A percentile compares a stretch with the other conserved stretches of the same genome.
Evolutionary conservation across 2,797 vertebrate species (phyloP).

Genomic region (Neoniphon sammara): DNA sequence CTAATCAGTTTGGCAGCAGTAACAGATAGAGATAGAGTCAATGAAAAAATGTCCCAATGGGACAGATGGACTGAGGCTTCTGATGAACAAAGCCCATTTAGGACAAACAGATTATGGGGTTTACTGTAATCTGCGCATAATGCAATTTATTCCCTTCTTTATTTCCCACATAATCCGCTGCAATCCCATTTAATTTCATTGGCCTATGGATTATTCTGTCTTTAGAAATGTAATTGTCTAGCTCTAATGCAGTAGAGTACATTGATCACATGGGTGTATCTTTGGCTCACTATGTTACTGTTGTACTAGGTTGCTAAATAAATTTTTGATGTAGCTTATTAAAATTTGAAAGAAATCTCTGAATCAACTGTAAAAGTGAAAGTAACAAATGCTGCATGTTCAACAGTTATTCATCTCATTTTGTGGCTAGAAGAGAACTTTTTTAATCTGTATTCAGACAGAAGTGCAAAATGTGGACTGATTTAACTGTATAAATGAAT

Average conservation of each 20-base stretch:
- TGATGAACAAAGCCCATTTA: conserved; percentile 76
- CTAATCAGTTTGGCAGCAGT: neutral
- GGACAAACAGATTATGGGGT: conserved; percentile 80
- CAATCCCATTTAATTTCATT: conserved; percentile 81
- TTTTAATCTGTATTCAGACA: conserved; percentile 30
- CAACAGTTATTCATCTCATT: conserved; percentile 2
- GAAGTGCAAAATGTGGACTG: conserved; percentile 29
- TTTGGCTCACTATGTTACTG: neutral
- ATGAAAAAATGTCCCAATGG: conserved; percentile 54
- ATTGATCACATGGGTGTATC: conserved; percentile 22
- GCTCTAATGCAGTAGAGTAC: conserved; percentile 39
- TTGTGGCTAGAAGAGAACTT: conserved; percentile 15
- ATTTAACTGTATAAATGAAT: conserved; percentile 58
- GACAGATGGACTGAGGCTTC: conserved; percentile 64
- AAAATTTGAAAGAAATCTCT: neutral
- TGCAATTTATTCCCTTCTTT: conserved; percentile 77
- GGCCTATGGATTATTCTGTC: conserved; percentile 72
- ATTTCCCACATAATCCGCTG: conserved; percentile 72
- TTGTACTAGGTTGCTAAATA: neutral
- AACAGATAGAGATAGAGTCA: conserved; percentile 61
- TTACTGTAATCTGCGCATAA: conserved; percentile 83
- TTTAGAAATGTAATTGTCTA: conserved; percentile 73
- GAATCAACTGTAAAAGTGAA: neutral
- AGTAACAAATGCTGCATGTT: neutral
- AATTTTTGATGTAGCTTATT: neutral